Evolutionary conservation across 2,113 vertebrate species (phyloP).

Genomic region (Mixornis gularis): DNA sequence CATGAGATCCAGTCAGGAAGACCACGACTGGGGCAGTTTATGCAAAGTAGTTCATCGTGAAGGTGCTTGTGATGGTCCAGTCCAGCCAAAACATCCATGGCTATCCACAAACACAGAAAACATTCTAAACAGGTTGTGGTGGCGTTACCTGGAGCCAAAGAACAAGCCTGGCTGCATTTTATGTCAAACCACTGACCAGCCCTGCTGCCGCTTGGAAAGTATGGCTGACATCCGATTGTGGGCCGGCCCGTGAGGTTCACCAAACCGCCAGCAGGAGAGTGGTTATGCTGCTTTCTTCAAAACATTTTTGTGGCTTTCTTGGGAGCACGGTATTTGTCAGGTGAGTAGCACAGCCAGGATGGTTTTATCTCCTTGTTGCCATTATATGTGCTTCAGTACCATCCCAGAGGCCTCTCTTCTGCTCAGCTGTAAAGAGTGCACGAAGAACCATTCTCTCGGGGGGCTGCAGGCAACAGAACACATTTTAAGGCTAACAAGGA

Average conservation of each 20-base stretch:
- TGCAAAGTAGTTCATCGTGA: accelerated
- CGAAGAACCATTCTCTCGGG: not conserved
- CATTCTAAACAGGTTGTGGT: constrained; percentile 47
- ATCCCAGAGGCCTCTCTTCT: not conserved
- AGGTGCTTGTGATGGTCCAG: not conserved
- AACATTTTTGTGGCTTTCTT: constrained; percentile 45
- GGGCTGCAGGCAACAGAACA: not conserved
- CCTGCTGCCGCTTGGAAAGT: not conserved
- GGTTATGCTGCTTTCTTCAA: constrained; percentile 37
- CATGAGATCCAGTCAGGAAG: not conserved
- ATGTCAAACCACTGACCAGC: constrained; percentile 41
- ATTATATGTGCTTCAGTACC: not conserved
- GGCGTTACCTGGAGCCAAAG: constrained; percentile 45
- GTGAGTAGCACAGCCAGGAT: constrained; percentile 6
- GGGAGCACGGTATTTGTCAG: not conserved
- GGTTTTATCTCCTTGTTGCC: not conserved
- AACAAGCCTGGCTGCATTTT: not conserved
- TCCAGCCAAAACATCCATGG: accelerated
- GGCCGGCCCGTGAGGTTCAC: not conserved
- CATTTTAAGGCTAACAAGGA: not conserved
- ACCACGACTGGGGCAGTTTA: not conserved
- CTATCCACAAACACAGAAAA: not conserved
- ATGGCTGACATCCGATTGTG: constrained; percentile 25
- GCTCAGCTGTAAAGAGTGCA: not conserved
- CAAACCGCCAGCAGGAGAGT: constrained; percentile 38